These are phyloP conservation scores for Nasonia vitripennis DNA, from an alignment of 1,140 invertebrate genomes.

Conservation along the genomic window DNA sequence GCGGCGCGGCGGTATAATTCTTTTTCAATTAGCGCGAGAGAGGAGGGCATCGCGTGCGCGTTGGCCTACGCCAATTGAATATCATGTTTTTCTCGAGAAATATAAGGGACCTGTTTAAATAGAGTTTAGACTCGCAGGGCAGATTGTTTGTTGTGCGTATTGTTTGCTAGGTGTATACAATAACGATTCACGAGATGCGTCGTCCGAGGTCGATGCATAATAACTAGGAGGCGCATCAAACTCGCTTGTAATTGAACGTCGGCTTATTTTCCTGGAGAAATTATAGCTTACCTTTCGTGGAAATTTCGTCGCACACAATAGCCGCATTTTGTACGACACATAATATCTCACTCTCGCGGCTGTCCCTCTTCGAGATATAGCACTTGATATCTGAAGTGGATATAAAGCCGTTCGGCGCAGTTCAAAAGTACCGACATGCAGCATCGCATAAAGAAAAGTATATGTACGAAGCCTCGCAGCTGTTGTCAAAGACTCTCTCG, in stretches of 20 bases:
- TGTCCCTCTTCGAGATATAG: neutral
- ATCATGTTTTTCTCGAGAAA: neutral
- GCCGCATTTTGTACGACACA: too few relatives aligned
- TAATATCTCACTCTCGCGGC: neutral
- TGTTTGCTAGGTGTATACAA: neutral
- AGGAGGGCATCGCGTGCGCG: neutral
- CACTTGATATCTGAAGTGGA: constrained; percentile 14
- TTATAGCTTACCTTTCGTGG: too few relatives aligned
- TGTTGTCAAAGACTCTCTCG: neutral
- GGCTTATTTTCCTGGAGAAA: too few relatives aligned
- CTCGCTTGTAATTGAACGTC: too few relatives aligned
- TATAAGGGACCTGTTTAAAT: neutral
- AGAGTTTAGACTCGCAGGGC: too few relatives aligned
- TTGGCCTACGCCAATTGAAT: neutral
- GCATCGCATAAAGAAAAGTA: neutral
- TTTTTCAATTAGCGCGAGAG: constrained; percentile 17
- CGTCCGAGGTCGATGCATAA: neutral
- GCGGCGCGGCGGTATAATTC: too few relatives aligned
- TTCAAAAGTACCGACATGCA: constrained; percentile 25
- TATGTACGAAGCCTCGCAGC: neutral
- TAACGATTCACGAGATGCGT: neutral
- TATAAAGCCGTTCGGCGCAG: constrained; percentile 5
- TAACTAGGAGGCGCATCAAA: neutral
- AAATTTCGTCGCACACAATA: too few relatives aligned
- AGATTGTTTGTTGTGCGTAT: neutral